phyloP scores from a whole-genome alignment of 30 jellyfish, hydroid and myxozoan genomes.

The Hydractinia symbiolongicarpus region DNA sequence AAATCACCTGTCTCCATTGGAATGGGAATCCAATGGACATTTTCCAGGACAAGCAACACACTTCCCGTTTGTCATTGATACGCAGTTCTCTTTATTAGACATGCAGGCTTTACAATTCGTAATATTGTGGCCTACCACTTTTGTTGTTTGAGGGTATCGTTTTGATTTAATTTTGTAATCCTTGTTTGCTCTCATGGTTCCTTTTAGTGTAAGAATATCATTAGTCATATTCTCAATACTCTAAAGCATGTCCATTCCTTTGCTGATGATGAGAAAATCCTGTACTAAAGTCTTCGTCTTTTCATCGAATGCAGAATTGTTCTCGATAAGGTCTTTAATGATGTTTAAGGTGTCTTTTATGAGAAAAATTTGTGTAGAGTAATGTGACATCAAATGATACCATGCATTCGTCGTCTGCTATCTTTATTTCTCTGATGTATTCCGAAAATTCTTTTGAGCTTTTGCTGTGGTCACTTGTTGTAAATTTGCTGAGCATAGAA shows the following conservation, averaged over 20 bases:
- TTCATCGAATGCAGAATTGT: too few relatives aligned
- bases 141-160: constrained; percentile 8
- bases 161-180: background rate
- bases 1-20: background rate
- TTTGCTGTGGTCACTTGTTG: too few relatives aligned
- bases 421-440: too few relatives aligned
- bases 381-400: too few relatives aligned
- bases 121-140: background rate
- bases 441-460: too few relatives aligned
- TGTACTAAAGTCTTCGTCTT: too few relatives aligned
- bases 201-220: background rate
- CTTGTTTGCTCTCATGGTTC: constrained; percentile 11
- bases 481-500: too few relatives aligned
- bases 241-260: constrained; percentile 7
- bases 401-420: too few relatives aligned
- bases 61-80: background rate
- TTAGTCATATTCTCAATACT: background rate
- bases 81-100: background rate
- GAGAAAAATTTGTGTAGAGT: too few relatives aligned
- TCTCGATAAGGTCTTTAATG: too few relatives aligned
- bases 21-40: constrained; percentile 1
- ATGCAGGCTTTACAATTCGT: constrained; percentile 2
- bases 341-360: too few relatives aligned
- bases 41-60: constrained; percentile 12
- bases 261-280: constrained; percentile 1